Evolutionary conservation across 2,888 invertebrate genomes (phyloP).

Genomic region (Apodemia hepburni): DNA sequence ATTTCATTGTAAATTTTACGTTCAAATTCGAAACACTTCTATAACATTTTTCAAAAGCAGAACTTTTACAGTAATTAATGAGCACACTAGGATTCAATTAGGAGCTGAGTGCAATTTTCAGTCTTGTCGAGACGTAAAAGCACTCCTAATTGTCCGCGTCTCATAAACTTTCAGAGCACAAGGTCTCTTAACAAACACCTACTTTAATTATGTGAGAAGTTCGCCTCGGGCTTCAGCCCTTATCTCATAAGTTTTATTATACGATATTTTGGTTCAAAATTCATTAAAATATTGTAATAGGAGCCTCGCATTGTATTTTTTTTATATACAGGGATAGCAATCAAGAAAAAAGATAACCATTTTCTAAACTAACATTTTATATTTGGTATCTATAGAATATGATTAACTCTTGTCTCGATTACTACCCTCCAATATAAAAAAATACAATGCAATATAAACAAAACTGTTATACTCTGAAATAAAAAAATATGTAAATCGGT

Average conservation of each 20-base stretch:
- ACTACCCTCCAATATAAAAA: too few relatives aligned
- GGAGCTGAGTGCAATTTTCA: slow-evolving; percentile 27
- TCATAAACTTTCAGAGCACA: slow-evolving; percentile 15
- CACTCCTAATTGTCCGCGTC: slow-evolving; percentile 26
- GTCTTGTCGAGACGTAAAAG: slow-evolving; percentile 21
- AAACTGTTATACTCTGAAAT: too few relatives aligned
- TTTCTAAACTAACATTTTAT: too few relatives aligned
- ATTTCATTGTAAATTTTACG: too few relatives aligned
- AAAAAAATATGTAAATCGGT: too few relatives aligned
- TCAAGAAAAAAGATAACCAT: too few relatives aligned
- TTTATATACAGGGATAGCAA: too few relatives aligned
- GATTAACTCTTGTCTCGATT: too few relatives aligned
- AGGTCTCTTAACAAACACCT: slow-evolving; percentile 17
- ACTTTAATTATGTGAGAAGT: slow-evolving; percentile 21
- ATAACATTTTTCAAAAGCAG: background rate
- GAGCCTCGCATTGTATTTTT: background rate
- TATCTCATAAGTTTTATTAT: background rate
- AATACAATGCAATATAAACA: too few relatives aligned
- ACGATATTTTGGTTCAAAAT: slow-evolving; percentile 15
- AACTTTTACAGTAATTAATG: slow-evolving; percentile 3
- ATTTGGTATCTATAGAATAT: too few relatives aligned
- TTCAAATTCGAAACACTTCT: background rate
- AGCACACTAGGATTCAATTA: slow-evolving; percentile 22
- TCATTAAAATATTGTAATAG: background rate
- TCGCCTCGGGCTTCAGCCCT: background rate